phyloP scores from a whole-genome alignment of 1,140 invertebrate genomes.

The Spodoptera frugiperda region DNA sequence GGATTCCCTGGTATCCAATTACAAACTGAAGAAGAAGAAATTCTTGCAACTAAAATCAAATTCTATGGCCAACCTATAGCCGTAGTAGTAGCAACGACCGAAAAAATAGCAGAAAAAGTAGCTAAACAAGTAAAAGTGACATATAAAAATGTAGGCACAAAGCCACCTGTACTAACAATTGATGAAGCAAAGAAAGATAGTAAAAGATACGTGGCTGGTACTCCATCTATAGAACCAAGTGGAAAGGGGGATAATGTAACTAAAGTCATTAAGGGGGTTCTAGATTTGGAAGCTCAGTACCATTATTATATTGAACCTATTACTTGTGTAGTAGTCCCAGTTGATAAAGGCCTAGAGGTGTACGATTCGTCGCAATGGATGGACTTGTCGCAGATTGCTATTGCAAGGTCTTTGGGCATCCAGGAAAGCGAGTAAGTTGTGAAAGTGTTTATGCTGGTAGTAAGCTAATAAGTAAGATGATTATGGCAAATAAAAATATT shows the following conservation, averaged over 20 bases:
- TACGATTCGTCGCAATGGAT: slow-evolving; percentile 89
- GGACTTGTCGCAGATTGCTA: slow-evolving; percentile 87
- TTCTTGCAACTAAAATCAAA: slow-evolving; percentile 86
- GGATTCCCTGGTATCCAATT: slow-evolving; percentile 66
- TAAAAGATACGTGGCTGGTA: slow-evolving; percentile 63
- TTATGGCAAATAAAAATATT: neutral
- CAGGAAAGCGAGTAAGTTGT: slow-evolving; percentile 73
- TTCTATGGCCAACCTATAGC: slow-evolving; percentile 92
- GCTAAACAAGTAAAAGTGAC: slow-evolving; percentile 89
- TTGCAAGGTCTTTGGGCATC: slow-evolving; percentile 87
- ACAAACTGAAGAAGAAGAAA: slow-evolving; percentile 82
- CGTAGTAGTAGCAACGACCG: slow-evolving; percentile 89
- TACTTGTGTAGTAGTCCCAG: slow-evolving; percentile 87
- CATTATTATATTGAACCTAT: slow-evolving; percentile 87
- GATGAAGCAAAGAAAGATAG: slow-evolving; percentile 70
- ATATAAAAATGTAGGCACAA: slow-evolving; percentile 83
- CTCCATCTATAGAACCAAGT: slow-evolving; percentile 65
- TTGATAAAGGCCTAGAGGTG: slow-evolving; percentile 88
- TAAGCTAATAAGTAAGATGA: too few species aligned
- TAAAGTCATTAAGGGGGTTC: slow-evolving; percentile 72
- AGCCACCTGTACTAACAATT: slow-evolving; percentile 71
- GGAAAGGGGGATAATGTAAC: slow-evolving; percentile 75
- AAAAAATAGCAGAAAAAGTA: slow-evolving; percentile 88
- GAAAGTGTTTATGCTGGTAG: too few species aligned
- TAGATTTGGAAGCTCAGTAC: slow-evolving; percentile 76